These are phyloP conservation scores for Stictonetta naevosa DNA, from an alignment of 2,113 vertebrate species.

Conservation along the genomic window DNA sequence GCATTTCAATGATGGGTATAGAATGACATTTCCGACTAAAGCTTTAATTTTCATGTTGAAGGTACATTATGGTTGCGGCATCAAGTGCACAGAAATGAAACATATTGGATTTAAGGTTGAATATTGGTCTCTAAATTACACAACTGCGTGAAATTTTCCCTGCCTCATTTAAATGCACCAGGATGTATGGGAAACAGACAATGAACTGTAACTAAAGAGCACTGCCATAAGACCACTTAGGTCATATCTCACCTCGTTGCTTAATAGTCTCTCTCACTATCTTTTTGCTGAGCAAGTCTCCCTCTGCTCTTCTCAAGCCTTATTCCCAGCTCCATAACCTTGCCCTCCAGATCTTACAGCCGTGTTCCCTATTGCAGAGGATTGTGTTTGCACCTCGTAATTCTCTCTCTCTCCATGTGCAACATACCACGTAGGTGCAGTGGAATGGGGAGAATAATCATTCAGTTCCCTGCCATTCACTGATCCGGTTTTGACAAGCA, in stretches of 20 bases:
- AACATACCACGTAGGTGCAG: not conserved
- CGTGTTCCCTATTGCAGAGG: not conserved
- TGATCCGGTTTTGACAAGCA: not conserved
- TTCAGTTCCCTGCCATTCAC: not conserved
- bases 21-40: not conserved
- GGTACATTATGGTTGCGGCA: not conserved
- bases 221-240: not conserved
- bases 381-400: not conserved
- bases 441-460: not conserved
- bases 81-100: not conserved
- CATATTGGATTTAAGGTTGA: not conserved
- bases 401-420: not conserved
- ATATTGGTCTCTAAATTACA: not conserved
- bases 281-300: not conserved
- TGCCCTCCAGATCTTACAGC: not conserved
- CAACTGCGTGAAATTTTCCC: not conserved
- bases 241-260: not conserved
- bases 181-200: not conserved
- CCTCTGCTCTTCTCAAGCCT: not conserved
- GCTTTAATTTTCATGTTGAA: constrained; percentile 1
- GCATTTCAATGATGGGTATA: not conserved
- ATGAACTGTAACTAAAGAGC: not conserved
- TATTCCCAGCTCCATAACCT: not conserved
- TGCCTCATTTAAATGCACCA: not conserved
- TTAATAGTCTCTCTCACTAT: not conserved